These are phyloP conservation scores for Galeopterus variegatus DNA, from an alignment of 2,113 vertebrate species.

Conservation along the genomic window DNA sequence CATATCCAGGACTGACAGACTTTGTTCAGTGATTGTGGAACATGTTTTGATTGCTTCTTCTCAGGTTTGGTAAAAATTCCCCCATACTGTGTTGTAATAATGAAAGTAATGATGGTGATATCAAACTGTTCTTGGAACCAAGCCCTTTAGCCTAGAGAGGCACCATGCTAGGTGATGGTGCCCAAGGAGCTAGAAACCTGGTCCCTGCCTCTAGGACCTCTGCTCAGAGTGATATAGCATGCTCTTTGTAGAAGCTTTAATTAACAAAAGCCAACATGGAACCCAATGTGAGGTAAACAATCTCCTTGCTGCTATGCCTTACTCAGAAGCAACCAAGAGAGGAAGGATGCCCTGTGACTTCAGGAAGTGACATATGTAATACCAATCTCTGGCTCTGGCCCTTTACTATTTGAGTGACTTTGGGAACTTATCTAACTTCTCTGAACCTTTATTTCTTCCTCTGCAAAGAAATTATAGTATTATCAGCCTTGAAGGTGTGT, in stretches of 20 bases:
- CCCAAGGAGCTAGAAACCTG: neutral
- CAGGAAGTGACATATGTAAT: neutral
- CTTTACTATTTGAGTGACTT: neutral
- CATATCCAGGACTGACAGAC: fast-evolving
- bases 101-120: neutral
- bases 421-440: neutral
- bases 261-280: neutral
- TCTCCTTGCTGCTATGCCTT: neutral
- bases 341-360: neutral
- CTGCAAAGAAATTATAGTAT: neutral
- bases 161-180: neutral
- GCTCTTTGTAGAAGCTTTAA: neutral
- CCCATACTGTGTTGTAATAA: neutral
- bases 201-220: neutral
- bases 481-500: neutral
- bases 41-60: neutral
- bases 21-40: neutral
- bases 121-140: neutral
- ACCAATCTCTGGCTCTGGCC: neutral
- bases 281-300: neutral
- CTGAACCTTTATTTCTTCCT: neutral
- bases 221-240: neutral
- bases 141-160: neutral
- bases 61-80: neutral
- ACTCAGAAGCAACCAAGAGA: neutral